These are phyloP conservation scores for Beris chalybata DNA, from an alignment of 2,888 invertebrate species.

Conservation along the genomic window DNA sequence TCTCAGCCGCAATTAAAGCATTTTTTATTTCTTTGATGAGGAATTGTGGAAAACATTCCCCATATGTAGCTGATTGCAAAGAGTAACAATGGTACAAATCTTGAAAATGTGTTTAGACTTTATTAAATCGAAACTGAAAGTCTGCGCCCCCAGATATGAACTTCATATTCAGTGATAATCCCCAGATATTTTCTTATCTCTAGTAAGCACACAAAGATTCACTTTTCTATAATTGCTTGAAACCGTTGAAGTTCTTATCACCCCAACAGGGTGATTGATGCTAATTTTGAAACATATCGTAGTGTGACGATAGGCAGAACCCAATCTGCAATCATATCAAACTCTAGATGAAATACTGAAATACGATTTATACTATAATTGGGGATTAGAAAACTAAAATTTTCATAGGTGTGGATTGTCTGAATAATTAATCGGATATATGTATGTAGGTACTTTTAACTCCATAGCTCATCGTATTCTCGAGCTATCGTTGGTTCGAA, in stretches of 20 bases:
- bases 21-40: slow-evolving; percentile 27
- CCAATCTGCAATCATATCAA: no score
- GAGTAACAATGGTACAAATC: slow-evolving; percentile 2
- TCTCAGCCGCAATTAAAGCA: slow-evolving; percentile 22
- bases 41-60: slow-evolving; percentile 9
- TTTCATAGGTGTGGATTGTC: no score
- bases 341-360: no score
- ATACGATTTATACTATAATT: no score
- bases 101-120: slow-evolving; percentile 27
- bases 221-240: slow-evolving; percentile 36
- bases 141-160: slow-evolving; percentile 37
- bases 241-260: slow-evolving; percentile 18
- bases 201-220: slow-evolving; percentile 35
- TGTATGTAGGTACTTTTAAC: no score
- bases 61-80: slow-evolving; percentile 9
- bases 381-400: no score
- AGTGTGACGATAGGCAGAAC: background rate
- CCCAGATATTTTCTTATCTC: slow-evolving; percentile 35
- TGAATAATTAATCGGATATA: no score
- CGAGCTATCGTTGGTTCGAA: no score
- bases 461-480: no score
- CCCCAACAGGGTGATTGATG: slow-evolving; percentile 25
- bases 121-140: slow-evolving; percentile 36
- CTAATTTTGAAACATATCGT: slow-evolving; percentile 29
- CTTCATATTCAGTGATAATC: slow-evolving; percentile 33